Base-by-base conservation (phyloP, 2,797 vertebrate species). In the Malurus splendens region DNA sequence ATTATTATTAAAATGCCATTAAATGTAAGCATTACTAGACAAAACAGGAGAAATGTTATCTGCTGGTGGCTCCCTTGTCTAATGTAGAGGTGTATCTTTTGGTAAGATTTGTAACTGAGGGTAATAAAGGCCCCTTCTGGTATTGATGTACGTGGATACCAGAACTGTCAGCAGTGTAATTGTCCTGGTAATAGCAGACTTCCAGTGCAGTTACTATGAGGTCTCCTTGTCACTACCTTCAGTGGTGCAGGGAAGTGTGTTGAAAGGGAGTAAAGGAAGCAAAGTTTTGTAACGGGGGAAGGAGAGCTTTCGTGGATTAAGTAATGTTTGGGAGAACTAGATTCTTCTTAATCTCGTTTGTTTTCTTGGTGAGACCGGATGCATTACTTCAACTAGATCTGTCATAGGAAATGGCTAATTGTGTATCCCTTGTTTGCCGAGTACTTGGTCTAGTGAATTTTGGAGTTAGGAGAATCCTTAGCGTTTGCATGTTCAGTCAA, bases 71-170 rank as follows among this genome's bases (percentile, higher is more conserved):
- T 80, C 27, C 32, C 39, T 65, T 57, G 47, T 68, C 41, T 78
- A 39, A 27, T 13, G 24, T 6, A 79, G 72, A n/a, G 17, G 4
- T 72, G 9, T 82, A 1, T 48, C 12, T 65, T 86, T 86, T 79
- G 27, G 7, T 57, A 41, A 73, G 22, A 36, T 41, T 82, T 89
- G 7, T 85, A 42, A n/a, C 23, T 56, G 76, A 23, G 25, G 33
- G 22, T 62, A 61, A 12, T 25, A 64, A 19, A 66, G 64, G 25
- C 25, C 32, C 16, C 41, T 71, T 83, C 18, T 56, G 7, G 54
- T 44, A 32, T 57, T 86, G 4, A 2, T 22, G 38, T 42, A 30
- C 30, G 7, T 0, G 0, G 44, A 10, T 41, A 15, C 44, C 16
- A 64, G 41, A 77, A 44, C 25, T 51, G 28, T 39, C 44, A 59